Evolutionary conservation across 2,888 invertebrate species (phyloP), one percentile per base, ranked within the genome.

Genomic region (Nomada hirtipes): DNA sequence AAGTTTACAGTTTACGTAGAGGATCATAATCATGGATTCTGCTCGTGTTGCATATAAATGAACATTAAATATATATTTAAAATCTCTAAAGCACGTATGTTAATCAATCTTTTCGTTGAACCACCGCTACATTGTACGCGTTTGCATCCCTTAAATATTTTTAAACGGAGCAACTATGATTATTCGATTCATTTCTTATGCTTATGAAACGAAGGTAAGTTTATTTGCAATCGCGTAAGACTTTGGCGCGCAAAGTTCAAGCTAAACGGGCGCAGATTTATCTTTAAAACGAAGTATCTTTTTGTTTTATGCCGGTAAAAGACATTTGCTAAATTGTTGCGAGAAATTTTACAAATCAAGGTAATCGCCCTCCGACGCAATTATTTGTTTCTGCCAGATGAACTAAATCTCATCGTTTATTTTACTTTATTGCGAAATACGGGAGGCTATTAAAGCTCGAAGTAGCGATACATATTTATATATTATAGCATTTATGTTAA

Each of bases 191-290:
- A 47, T 80, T 80, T 59, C 50, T 80, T 60, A 52, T 47, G 9
- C 44, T 36, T 36, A 44, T 29, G 11, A 63, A 72, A 72, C 44
- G 57, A 68, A 79, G 80, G 80, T 80, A 80, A 80, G 80, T 80
- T 80, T 80, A 80, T 80, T 72, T 15, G 13, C 11, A 36, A 63
- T 23, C 50, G 42, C 50, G 53, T 7, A 44, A 57, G 18, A 26
- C 44, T 61, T 52, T 50, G n/a, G 20, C 10, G 72, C 59, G 47
- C 50, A 63, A 71, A 55, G 26, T 67, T 70, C 50, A 60, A 79
- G 57, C 50, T 50, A 53, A 65, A 74, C 23, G 20, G n/a, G 11
- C 47, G 0, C 15, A 47, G 47, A 47, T 15, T 47, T 47, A 15
- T 47, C n/a, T 47, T n/a, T 29, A 23, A 36, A 67, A 53, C 15